Evolutionary conservation across 2,797 vertebrate genomes (phyloP).

Genomic region (Bovichtus diacanthus): DNA sequence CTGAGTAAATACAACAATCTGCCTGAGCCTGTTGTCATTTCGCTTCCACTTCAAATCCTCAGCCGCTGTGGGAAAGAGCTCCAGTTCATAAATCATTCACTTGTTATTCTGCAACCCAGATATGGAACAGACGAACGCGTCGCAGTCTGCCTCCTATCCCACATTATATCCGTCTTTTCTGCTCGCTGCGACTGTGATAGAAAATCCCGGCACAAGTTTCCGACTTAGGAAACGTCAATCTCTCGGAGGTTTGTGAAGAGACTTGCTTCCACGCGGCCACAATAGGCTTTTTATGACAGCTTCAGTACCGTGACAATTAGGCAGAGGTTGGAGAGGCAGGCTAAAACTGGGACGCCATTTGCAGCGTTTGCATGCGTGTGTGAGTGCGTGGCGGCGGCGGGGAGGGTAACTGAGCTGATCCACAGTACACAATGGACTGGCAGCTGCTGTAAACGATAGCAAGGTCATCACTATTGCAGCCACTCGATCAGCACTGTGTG

Average conservation of each 20-base stretch:
- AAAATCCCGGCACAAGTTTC: conserved; percentile 47
- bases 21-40: conserved; percentile 63
- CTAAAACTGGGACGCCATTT: conserved; percentile 60
- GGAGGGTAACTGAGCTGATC: conserved; percentile 57
- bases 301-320: conserved; percentile 68
- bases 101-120: conserved; percentile 75
- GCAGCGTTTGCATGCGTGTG: conserved; percentile 25
- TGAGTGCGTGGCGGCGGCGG: background rate
- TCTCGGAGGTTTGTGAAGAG: conserved; percentile 52
- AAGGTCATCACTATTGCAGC: conserved; percentile 65
- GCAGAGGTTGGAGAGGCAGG: conserved; percentile 41
- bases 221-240: conserved; percentile 60
- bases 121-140: conserved; percentile 47
- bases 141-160: conserved; percentile 31
- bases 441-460: conserved; percentile 76
- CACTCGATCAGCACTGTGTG: conserved; percentile 41
- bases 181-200: conserved; percentile 35
- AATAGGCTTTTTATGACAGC: conserved; percentile 58
- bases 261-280: conserved; percentile 37
- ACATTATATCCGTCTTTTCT: conserved; percentile 37
- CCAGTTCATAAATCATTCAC: conserved; percentile 77
- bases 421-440: conserved; percentile 60
- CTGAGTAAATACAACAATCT: conserved; percentile 69
- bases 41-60: conserved; percentile 66
- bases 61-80: conserved; percentile 52